Evolutionary conservation across 2,113 vertebrate genomes (phyloP).

Genomic region (Anhinga rufa): DNA sequence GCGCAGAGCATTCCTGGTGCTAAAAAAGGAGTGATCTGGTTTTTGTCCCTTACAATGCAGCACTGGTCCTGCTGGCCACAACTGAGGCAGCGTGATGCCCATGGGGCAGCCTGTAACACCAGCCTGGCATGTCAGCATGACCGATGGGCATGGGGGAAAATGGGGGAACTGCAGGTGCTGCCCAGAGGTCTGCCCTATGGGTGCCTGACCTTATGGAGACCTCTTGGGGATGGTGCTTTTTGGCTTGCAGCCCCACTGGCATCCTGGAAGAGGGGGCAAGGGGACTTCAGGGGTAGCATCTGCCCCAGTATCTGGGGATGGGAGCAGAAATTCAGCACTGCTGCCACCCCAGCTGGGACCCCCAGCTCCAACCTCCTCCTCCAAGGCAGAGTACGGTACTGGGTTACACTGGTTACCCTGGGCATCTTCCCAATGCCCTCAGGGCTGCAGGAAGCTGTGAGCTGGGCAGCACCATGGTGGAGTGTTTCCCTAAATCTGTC

Average conservation of each 20-base stretch:
- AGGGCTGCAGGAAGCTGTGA: neutral
- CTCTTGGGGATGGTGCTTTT: neutral
- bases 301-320: neutral
- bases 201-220: neutral
- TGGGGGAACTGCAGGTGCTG: neutral
- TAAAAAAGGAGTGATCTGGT: conserved; percentile 53
- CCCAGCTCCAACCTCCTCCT: neutral
- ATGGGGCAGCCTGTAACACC: neutral
- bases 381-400: neutral
- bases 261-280: rapidly evolving
- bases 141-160: neutral
- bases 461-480: neutral
- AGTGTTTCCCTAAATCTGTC: neutral
- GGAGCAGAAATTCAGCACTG: neutral
- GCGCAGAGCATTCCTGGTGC: neutral
- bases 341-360: neutral
- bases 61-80: rapidly evolving
- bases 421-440: rapidly evolving
- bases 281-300: neutral
- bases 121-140: rapidly evolving
- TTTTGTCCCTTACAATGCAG: neutral
- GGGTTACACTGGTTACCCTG: neutral
- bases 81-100: neutral
- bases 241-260: neutral
- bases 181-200: rapidly evolving